Evolutionary conservation across 2,797 vertebrate species (phyloP), one percentile per base, ranked within the genome.

Genomic region (Takifugu ocellatus): DNA sequence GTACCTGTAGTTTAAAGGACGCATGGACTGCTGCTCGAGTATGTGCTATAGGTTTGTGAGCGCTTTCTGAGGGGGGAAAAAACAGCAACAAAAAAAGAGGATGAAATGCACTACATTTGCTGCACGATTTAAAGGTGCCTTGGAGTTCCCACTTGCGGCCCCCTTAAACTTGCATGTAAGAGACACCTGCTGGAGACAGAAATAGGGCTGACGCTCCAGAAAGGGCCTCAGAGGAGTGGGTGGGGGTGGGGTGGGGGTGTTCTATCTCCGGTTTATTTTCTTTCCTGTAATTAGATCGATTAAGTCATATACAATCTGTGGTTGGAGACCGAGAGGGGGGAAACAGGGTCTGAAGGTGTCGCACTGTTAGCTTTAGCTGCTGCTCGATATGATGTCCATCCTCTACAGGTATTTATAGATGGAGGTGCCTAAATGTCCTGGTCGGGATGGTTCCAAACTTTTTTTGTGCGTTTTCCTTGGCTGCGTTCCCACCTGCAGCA

Each of bases 71-170:
- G 16, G 16, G 11, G 14, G 5, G 14, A 39, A 39, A 39, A 39
- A 39, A 29, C 4, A 29, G 27, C 27, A 29, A 39, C 36, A 3
- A 39, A 39, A 39, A 39, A 39, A 39, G 7, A 29, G 66, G 65
- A 57, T 71, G 79, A 84, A 85, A 85, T 86, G 84, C 84, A 81
- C 86, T 90, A 88, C 84, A 79, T 84, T 86, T 85, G 86, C 86
- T 89, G 88, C 87, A 90, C 87, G 87, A 89, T 83, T 87, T 82
- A 84, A 89, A 88, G 90, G 90, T 91, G 91, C 90, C 90, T 91
- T 91, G 88, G 82, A 77, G 85, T 87, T 87, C 85, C 79, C 83
- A 82, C 85, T 86, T 70, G 71, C 80, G 76, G 80, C 86, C 85
- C 85, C 87, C 82, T 88, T 89, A 83, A 88, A 90, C 84, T 78